Base-by-base conservation (phyloP, 1,140 invertebrate genomes). In the Euwallacea fornicatus region DNA sequence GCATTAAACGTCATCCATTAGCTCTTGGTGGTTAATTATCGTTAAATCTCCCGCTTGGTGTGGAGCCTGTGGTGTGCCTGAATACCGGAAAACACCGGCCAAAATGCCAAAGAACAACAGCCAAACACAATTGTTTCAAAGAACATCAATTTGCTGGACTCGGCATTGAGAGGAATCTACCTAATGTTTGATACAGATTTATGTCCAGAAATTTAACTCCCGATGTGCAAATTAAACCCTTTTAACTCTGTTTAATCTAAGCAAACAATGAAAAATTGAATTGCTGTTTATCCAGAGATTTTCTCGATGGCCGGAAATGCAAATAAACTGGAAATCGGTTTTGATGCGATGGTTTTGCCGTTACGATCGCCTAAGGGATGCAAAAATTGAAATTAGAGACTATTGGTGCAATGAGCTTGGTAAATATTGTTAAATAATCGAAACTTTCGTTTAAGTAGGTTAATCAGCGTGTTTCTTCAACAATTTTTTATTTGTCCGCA, bases 221-320 rank as follows among this genome's bases (percentile, higher is more conserved):
- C 13, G 7, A 50, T 56, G 54, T 56, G 54, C 59, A 63, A 63
- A 69, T 63, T 63, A 63, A 69, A 69, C 58, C 67, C 67, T 62
- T 69, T 69, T 63, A 63, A 41, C 42, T 21, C 43, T 69, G 53
- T 69, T 69, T 69, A 69, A 63, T 62, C 60, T 13, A 56, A 33
- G 60, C 60, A 69, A 69, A 69, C 67, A 69, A 69, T 69, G 46
- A 69, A 69, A 69, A 69, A 69, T 63, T 59, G 60, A 65, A 58
- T 70, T 61, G 53, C 41, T 70, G 69, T 70, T 64, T 64, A 61
- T 15, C 7, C 42, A 59, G 50, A 21, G 69, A 64, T 70, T 70
- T 70, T 70, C 61, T 58, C 61, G 69, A 64, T 64, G 69, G 69
- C 43, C 61, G 53, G 69, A 8, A 64, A 65, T 64, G 53, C 43